Evolutionary conservation across 2,113 vertebrate genomes (phyloP).

Genomic region (Entelurus aequoreus): DNA sequence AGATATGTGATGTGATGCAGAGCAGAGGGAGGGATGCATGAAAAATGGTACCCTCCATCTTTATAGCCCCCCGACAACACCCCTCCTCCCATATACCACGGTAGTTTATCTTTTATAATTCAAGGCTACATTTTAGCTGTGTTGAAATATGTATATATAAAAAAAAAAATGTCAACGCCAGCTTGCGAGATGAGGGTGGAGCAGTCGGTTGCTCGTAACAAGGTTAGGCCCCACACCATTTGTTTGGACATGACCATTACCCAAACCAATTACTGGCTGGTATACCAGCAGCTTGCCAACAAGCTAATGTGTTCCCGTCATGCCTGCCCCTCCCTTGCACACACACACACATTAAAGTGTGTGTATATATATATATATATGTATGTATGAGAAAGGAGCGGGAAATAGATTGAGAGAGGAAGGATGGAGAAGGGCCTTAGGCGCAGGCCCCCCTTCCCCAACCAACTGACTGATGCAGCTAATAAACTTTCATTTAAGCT

Average conservation of each 20-base stretch:
- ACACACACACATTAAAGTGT: conserved; percentile 18
- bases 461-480: conserved; percentile 68
- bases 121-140: background rate
- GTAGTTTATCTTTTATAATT: background rate
- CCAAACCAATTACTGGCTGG: conserved; percentile 64
- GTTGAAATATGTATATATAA: background rate
- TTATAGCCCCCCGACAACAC: background rate
- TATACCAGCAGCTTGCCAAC: conserved; percentile 61
- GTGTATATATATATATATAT: background rate
- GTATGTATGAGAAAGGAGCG: conserved; percentile 15
- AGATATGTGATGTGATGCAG: conserved; percentile 50
- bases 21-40: conserved; percentile 56
- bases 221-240: conserved; percentile 61
- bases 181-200: conserved; percentile 40
- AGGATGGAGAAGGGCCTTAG: conserved; percentile 43
- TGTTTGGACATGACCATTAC: conserved; percentile 70
- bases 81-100: background rate
- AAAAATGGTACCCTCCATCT: conserved; percentile 46
- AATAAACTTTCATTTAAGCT: conserved; percentile 76
- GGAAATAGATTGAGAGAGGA: conserved; percentile 35
- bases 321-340: conserved; percentile 44
- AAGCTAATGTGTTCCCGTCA: conserved; percentile 69
- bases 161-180: conserved; percentile 1
- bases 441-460: conserved; percentile 32
- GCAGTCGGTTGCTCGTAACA: conserved; percentile 53